These are phyloP conservation scores for Lanistes nyassanus DNA, from an alignment of 1,140 invertebrate genomes.

Conservation along the genomic window DNA sequence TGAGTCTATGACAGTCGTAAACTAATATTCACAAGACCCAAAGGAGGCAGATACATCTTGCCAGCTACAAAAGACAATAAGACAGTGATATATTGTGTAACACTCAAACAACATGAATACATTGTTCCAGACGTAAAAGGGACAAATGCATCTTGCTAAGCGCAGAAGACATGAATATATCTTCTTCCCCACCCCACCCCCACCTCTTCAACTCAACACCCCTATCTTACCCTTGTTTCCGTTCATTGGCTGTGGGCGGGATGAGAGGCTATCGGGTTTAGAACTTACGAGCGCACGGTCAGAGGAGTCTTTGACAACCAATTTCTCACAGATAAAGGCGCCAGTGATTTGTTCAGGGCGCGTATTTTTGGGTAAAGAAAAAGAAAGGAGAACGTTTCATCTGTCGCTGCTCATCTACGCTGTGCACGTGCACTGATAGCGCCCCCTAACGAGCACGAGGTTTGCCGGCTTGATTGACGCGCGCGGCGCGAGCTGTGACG, in stretches of 20 bases:
- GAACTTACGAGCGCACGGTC: conserved; percentile 19
- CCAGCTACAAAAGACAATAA: too few species aligned
- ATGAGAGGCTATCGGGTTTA: conserved; percentile 19
- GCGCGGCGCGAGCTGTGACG: conserved; percentile 22
- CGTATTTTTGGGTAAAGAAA: conserved; percentile 1
- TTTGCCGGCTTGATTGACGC: conserved; percentile 14
- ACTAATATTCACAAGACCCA: too few species aligned
- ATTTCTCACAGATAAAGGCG: conserved; percentile 28
- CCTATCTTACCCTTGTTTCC: too few species aligned
- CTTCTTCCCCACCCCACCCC: too few species aligned
- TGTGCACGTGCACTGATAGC: conserved; percentile 27
- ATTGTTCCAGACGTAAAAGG: too few species aligned
- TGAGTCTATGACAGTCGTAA: too few species aligned
- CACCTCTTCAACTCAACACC: too few species aligned
- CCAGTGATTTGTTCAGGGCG: conserved; percentile 21
- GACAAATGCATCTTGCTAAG: too few species aligned
- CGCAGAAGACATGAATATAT: too few species aligned
- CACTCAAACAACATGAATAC: too few species aligned
- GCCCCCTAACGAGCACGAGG: conserved; percentile 26
- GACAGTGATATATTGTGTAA: too few species aligned
- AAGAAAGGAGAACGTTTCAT: conserved; percentile 16
- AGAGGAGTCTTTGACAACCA: conserved; percentile 25
- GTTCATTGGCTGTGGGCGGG: not conserved
- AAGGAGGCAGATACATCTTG: too few species aligned
- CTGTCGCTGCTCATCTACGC: conserved; percentile 24